phyloP scores from a whole-genome alignment of 2,888 invertebrate genomes.

The Tyria jacobaeae region DNA sequence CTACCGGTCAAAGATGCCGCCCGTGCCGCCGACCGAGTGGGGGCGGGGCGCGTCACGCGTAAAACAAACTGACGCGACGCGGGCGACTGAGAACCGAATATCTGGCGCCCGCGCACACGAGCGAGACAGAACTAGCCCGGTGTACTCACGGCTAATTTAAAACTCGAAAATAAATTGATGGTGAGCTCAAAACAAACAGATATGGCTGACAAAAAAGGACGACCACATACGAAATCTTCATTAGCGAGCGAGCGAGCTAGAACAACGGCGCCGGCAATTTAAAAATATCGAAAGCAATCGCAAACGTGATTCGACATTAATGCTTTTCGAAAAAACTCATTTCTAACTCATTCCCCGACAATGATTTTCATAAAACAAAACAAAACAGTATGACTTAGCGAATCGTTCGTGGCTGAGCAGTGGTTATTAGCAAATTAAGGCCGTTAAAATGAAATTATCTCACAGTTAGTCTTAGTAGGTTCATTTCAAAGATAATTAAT shows the following conservation, averaged over 20 bases:
- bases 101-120: slow-evolving; percentile 36
- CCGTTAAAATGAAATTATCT: slow-evolving; percentile 71
- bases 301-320: slow-evolving; percentile 78
- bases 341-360: slow-evolving; percentile 73
- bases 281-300: slow-evolving; percentile 68
- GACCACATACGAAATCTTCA: slow-evolving; percentile 80
- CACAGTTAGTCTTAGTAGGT: slow-evolving; percentile 28
- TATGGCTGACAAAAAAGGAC: slow-evolving; percentile 84
- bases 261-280: slow-evolving; percentile 73
- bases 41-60: slow-evolving; percentile 85
- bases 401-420: slow-evolving; percentile 66
- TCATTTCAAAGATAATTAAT: slow-evolving; percentile 62
- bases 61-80: slow-evolving; percentile 81
- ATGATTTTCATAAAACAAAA: slow-evolving; percentile 76
- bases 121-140: slow-evolving; percentile 67
- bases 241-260: slow-evolving; percentile 75
- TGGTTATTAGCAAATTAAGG: slow-evolving; percentile 77
- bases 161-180: slow-evolving; percentile 84
- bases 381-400: slow-evolving; percentile 76
- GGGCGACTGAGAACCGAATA: slow-evolving; percentile 66
- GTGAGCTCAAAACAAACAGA: slow-evolving; percentile 85
- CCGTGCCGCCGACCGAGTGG: slow-evolving; percentile 70
- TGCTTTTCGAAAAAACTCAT: slow-evolving; percentile 64
- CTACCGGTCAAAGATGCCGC: slow-evolving; percentile 82
- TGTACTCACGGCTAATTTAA: slow-evolving; percentile 80